Evolutionary conservation across 2,113 vertebrate genomes (phyloP).

Genomic region (Antechinus stuartii): DNA sequence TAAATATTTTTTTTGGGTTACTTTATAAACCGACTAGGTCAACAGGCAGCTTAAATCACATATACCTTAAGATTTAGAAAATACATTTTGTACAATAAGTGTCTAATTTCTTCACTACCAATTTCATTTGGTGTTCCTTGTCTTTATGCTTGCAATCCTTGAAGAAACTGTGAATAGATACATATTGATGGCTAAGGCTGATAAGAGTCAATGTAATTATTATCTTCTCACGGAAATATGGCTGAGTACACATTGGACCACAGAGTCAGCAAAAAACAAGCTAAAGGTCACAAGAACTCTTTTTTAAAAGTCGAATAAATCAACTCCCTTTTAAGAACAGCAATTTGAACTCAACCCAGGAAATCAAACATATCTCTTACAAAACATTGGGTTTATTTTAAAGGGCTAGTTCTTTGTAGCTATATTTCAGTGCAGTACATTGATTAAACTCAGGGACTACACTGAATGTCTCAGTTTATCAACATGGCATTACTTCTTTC

Average conservation of each 20-base stretch:
- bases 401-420: conserved; percentile 72
- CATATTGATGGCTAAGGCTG: conserved; percentile 67
- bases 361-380: conserved; percentile 68
- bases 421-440: conserved; percentile 39
- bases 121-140: conserved; percentile 69
- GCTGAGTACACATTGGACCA: conserved; percentile 77
- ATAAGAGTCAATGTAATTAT: conserved; percentile 62
- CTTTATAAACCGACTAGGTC: conserved; percentile 77
- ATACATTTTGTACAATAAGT: conserved; percentile 69
- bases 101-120: conserved; percentile 66
- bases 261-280: conserved; percentile 68
- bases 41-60: conserved; percentile 81
- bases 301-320: conserved; percentile 69
- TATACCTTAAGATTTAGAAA: conserved; percentile 77
- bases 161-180: conserved; percentile 72
- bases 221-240: conserved; percentile 69
- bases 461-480: background rate
- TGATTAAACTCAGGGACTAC: background rate
- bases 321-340: conserved; percentile 71
- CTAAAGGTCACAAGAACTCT: conserved; percentile 67
- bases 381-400: conserved; percentile 62
- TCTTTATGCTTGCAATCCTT: conserved; percentile 56
- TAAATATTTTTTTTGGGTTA: conserved; percentile 72
- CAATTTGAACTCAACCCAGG: conserved; percentile 69
- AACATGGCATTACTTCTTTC: background rate